Evolutionary conservation across 2,888 invertebrate species (phyloP).

Genomic region (Iselma pallidipennis): DNA sequence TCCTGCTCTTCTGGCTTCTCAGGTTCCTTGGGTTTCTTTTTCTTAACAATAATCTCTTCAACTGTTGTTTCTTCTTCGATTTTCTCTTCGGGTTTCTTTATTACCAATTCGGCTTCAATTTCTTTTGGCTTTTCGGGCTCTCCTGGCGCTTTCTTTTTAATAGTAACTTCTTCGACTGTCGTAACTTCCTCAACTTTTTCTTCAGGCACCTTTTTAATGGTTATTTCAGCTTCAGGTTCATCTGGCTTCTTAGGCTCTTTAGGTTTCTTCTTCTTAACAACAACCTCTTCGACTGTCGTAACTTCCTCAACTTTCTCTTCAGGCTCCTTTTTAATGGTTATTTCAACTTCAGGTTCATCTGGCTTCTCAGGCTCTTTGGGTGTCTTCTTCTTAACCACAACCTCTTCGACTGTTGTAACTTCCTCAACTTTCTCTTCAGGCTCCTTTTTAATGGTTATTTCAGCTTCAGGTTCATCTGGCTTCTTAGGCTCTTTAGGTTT

Average conservation of each 20-base stretch:
- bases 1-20: constrained; percentile 14
- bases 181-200: constrained; percentile 33
- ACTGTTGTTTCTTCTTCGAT: constrained; percentile 33
- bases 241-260: too few species aligned
- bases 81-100: constrained; percentile 40
- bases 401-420: not conserved
- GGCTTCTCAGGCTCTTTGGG: too few species aligned
- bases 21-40: constrained; percentile 25
- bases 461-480: constrained; percentile 3
- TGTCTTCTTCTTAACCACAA: not conserved
- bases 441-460: constrained; percentile 1
- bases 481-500: constrained; percentile 12
- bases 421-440: not conserved
- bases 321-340: too few species aligned
- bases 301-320: too few species aligned
- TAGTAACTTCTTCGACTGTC: constrained; percentile 30
- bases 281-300: too few species aligned
- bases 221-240: constrained; percentile 7
- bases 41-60: constrained; percentile 30
- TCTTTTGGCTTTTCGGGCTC: constrained; percentile 52
- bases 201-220: constrained; percentile 25
- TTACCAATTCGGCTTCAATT: constrained; percentile 20
- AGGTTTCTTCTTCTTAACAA: too few species aligned
- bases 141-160: constrained; percentile 30
- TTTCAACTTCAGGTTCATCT: too few species aligned